Evolutionary conservation across 1,140 invertebrate genomes (phyloP), one percentile per base, ranked within the genome.

Genomic region (Sarcophaga peregrina): DNA sequence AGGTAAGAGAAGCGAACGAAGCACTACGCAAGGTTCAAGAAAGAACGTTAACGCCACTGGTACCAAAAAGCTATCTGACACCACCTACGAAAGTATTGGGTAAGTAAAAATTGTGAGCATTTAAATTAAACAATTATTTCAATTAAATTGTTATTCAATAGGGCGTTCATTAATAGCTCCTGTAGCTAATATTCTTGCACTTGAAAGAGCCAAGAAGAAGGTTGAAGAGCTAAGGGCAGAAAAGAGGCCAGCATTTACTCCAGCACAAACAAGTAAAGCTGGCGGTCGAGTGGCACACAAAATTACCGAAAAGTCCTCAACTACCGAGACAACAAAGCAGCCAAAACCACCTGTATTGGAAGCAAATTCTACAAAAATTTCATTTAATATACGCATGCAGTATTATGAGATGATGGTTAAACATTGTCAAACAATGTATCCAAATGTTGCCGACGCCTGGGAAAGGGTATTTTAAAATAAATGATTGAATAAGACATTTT

Each of bases 361-460:
- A 90, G 91, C 94, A 80, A 91, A 95, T 15, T 94, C 93, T 75
- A 95, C 95, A 15, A 97, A 97, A 91, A 95, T 98, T 81, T 94
- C 96, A 7, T 93, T 94, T 52, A 97, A 95, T 85, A 93, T 97
- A 80, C 93, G 97, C 82, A 96, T 96, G 85, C 93, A 94, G 86
- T 97, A 96, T 91, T 93, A 98, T 74, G 96, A 97, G 87, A 91
- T 95, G 87, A 95, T 98, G 92, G 96, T 97, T 75, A 96, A 97
- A 88, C 95, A 98, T 88, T 97, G 95, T 90, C 91, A 95, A 9
- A 95, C 96, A 90, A 94, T 97, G 84, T 96, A 95, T 87, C 90
- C 93, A 0, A 91, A 91, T 80, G 90, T 94, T 83, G 91, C 94
- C 58, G 95, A 96, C 88, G 96, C 96, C 13, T 95, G 93, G 92